These are phyloP conservation scores for Julus scandinavius DNA, from an alignment of 2,888 invertebrate species.

Conservation along the genomic window DNA sequence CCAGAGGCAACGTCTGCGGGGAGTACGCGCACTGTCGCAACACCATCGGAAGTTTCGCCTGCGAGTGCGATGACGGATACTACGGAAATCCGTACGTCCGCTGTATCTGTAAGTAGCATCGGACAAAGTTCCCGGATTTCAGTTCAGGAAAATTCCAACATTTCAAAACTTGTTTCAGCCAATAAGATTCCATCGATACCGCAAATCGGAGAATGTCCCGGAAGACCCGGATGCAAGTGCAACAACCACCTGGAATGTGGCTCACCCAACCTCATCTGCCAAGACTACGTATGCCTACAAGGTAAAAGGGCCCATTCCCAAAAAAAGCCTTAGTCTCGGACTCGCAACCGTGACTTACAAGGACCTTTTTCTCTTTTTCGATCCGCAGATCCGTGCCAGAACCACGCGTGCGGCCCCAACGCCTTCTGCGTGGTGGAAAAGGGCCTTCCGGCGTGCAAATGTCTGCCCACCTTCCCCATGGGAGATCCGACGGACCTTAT, in stretches of 20 bases:
- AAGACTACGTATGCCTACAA: constrained; percentile 51
- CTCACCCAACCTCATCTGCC: constrained; percentile 54
- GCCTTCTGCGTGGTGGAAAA: constrained; percentile 80
- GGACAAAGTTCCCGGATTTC: background rate
- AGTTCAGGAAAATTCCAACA: background rate
- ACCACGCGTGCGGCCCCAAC: constrained; percentile 89
- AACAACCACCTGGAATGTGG: constrained; percentile 56
- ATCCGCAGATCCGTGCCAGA: constrained; percentile 84
- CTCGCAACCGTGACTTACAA: too few species aligned
- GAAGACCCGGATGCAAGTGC: constrained; percentile 51
- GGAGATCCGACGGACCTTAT: constrained; percentile 61
- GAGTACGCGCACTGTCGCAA: constrained; percentile 88
- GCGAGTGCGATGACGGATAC: constrained; percentile 84
- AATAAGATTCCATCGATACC: constrained; percentile 48
- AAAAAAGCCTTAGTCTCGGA: too few species aligned
- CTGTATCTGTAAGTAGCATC: constrained; percentile 39
- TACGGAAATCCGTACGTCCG: constrained; percentile 85
- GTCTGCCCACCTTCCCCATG: constrained; percentile 72
- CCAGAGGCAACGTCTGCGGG: constrained; percentile 65
- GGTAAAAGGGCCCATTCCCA: constrained; percentile 47
- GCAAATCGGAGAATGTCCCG: constrained; percentile 51
- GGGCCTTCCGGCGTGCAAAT: constrained; percentile 81
- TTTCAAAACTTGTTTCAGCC: background rate
- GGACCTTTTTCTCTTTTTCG: too few species aligned
- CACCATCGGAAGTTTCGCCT: constrained; percentile 87